Base-by-base conservation (phyloP, 1,140 invertebrate genomes). In the Lutraria rhynchaena region DNA sequence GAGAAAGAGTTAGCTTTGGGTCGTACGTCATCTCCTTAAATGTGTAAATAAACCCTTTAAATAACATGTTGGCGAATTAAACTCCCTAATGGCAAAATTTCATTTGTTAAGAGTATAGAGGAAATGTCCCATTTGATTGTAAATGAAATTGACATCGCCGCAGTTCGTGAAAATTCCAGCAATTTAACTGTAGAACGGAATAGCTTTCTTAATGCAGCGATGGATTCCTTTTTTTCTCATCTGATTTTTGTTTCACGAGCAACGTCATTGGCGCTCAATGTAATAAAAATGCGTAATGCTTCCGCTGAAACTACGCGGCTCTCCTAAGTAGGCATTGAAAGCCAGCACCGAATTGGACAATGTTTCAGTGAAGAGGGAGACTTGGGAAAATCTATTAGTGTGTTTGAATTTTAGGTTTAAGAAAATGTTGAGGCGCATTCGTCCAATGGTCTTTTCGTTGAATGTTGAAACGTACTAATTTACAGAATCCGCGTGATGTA, bases 71-170 rank as follows among this genome's bases (percentile, higher is more conserved):
- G 49, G 29, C 29, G 60, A 67, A 77, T 77, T 51, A 77, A 55
- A 77, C 41, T 77, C 61, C 60, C 75, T 57, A 57, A 77, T 65
- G 75, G 60, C 61, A 53, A 57, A 77, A 77, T 77, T 67, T 67
- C 60, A 77, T 77, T 77, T 77, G 75, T 77, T 77, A 77, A 77
- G 63, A 77, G 37, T 24, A 27, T 55, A 55, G 75, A 44, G 61
- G 44, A 63, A 67, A 77, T 77, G 33, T 53, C 75, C 49, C 60
- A 63, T 55, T 55, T 65, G 75, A 77, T 24, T 67, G 37, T 65
- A 67, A 77, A 67, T 77, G 60, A 55, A 67, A 65, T 65, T 67
- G 75, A 77, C 75, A 77, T 51, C 31, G 19, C 31, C 31, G 55
- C 61, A 37, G 60, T 27, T 57, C 31, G 61, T 67, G 37, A 22